Evolutionary conservation across 2,113 vertebrate species (phyloP), one percentile per base, ranked within the genome.

Genomic region (Sprattus sprattus): DNA sequence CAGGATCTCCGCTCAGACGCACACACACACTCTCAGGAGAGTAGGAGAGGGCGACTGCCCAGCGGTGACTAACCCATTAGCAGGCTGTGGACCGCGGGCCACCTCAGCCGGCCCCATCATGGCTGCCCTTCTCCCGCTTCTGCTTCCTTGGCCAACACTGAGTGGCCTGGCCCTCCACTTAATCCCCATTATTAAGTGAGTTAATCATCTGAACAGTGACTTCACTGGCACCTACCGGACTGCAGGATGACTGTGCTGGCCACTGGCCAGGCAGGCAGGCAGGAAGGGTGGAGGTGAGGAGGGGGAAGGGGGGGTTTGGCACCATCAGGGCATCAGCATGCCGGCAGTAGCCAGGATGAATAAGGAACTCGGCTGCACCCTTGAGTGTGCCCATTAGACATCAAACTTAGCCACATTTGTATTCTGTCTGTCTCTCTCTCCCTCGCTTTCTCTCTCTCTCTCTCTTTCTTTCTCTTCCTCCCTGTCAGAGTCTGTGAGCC

Each of bases 111-210:
- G 57, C 57, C 57, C 20, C n/a, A 22, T 64, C 52, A 13, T 54
- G 52, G 22, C 22, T 9, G 22, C 57, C 57, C 52, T 15, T 15
- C 52, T 18, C 52, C 16, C 16, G 13, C 52, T 16, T 3, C 52
- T 54, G 13, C 52, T 54, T 64, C 57, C 57, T 8, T 22, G 20
- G 57, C 22, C 57, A 5, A 22, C 57, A 22, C 57, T 64, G 57
- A 28, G n/a, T 71, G 64, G 10, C 7, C 64, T 13, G 64, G 64
- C 64, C 64, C 64, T 2, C 10, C 64, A 71, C 32, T 47, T 87
- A 87, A 87, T 87, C 86, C 82, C 49, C 81, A 83, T 87, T 83
- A 84, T 84, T 87, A 84, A 87, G 86, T 60, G 82, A 87, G 86
- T 87, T 87, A 83, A 87, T 87, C 86, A 81, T 87, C 82, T 87